Evolutionary conservation across 2,797 vertebrate species (phyloP).

Genomic region (Notoglanidium macrostoma): DNA sequence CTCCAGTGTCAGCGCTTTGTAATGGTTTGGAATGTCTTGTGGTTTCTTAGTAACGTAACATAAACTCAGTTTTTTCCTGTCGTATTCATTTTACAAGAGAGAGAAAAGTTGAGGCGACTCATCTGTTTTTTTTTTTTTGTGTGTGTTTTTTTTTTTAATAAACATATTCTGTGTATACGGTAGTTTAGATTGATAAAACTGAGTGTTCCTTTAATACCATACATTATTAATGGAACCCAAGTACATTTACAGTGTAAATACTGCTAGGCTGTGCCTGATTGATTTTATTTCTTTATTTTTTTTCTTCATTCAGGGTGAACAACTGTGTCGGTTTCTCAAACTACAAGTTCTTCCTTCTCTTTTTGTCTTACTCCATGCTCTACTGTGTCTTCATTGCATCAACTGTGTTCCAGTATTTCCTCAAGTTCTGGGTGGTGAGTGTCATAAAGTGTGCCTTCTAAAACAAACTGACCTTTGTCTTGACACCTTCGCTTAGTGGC

Average conservation of each 20-base stretch:
- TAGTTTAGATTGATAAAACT: background rate
- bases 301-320: slow-evolving; percentile 84
- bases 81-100: background rate
- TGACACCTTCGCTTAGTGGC: background rate
- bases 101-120: too few relatives aligned
- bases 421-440: slow-evolving; percentile 97
- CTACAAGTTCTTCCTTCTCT: slow-evolving; percentile 99
- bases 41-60: background rate
- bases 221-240: background rate
- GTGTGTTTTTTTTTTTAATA: too few relatives aligned
- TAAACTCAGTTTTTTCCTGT: background rate
- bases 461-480: slow-evolving; percentile 20
- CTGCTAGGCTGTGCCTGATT: background rate
- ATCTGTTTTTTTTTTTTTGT: background rate
- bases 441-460: background rate
- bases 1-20: background rate
- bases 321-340: slow-evolving; percentile 99
- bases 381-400: slow-evolving; percentile 92
- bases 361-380: slow-evolving; percentile 92
- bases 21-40: background rate
- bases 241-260: background rate
- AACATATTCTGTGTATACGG: background rate
- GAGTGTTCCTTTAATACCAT: background rate
- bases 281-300: background rate
- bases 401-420: slow-evolving; percentile 94